Evolutionary conservation across 2,888 invertebrate species (phyloP), one percentile per base, ranked within the genome.

Genomic region (Ophonus ardosiacus): DNA sequence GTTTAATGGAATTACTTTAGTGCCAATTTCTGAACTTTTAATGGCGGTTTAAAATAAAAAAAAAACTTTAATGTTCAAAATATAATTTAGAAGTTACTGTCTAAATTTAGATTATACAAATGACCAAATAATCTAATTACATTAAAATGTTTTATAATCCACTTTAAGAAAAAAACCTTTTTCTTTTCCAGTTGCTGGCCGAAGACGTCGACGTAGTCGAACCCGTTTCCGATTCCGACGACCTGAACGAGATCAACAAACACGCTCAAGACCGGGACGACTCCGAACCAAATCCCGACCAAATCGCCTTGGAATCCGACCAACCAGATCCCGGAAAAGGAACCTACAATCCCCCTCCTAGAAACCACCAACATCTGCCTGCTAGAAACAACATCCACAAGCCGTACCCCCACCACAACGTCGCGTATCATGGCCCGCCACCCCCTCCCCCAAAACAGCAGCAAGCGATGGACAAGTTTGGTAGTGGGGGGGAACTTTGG

Each of bases 341-440:
- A 31, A 51, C 8, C 0, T 59, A 51, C 13, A 51, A 51, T 13
- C 43, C 43, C 4, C 43, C 43, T 1, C 43, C 43, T 6, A 51
- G 43, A 13, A 51, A 51, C 43, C 43, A 51, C 13, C 43, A 51
- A 13, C 43, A 51, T 13, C 8, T 51, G 10, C 43, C 59, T 15
- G 15, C 17, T 59, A 59, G 59, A 10, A 59, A 59, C 59, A 56
- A 56, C 56, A 0, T 31, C 31, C 31, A 31, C 31, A 93, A 93
- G 86, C 93, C 92, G 2, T 93, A 92, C 90, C 93, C 86, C 81
- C 92, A 90, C 87, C 91, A 88, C 89, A 93, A 90, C 86, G 93
- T 94, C n/a, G 94, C 94, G 0, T 96, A 96, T 89, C 94, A 96
- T 88, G 96, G 96, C 15, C 96, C 94, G 6, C 93, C 95, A 76